A percentile compares a stretch with the other conserved stretches of the same genome.
Conservation (phyloP, 1,140 invertebrate species). For the Trichonephila clavipes region DNA sequence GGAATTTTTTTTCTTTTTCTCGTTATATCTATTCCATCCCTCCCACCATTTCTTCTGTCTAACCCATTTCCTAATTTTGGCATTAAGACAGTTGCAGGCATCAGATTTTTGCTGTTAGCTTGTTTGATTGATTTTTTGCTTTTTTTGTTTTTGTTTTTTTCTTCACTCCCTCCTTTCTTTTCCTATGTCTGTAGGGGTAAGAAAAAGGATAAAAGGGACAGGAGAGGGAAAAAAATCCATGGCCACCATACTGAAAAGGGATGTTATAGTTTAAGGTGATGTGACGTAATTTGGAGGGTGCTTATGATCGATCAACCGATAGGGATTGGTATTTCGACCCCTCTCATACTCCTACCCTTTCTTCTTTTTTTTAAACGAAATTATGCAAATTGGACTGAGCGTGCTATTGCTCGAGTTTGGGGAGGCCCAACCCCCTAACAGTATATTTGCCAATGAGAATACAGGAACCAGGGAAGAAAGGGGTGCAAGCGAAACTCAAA, state of each 20-base stretch:
- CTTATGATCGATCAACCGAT: slow-evolving; percentile 75
- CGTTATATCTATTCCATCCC: slow-evolving; percentile 7
- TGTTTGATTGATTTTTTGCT: slow-evolving; percentile 73
- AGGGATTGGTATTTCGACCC: slow-evolving; percentile 51
- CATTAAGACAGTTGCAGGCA: slow-evolving; percentile 75
- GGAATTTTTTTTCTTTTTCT: slow-evolving; percentile 12
- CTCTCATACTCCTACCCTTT: neutral
- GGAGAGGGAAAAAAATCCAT: slow-evolving; percentile 32
- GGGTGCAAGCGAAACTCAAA: slow-evolving; percentile 59
- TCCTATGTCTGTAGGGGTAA: neutral
- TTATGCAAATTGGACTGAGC: slow-evolving; percentile 74
- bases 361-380: slow-evolving; percentile 70
- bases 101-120: slow-evolving; percentile 71
- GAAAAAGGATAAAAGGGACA: neutral
- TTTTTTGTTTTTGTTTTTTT: slow-evolving; percentile 35
- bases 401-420: slow-evolving; percentile 71
- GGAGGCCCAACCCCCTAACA: slow-evolving; percentile 58
- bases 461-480: slow-evolving; percentile 33
- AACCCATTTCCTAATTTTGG: slow-evolving; percentile 75
- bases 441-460: slow-evolving; percentile 71
- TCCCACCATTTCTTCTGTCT: slow-evolving; percentile 58
- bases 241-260: slow-evolving; percentile 64
- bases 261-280: slow-evolving; percentile 76
- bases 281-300: slow-evolving; percentile 75
- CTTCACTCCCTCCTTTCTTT: slow-evolving; percentile 21